Evolutionary conservation across 2,888 invertebrate genomes (phyloP), one percentile per base, ranked within the genome.

Genomic region (Hemistola chrysoprasaria): DNA sequence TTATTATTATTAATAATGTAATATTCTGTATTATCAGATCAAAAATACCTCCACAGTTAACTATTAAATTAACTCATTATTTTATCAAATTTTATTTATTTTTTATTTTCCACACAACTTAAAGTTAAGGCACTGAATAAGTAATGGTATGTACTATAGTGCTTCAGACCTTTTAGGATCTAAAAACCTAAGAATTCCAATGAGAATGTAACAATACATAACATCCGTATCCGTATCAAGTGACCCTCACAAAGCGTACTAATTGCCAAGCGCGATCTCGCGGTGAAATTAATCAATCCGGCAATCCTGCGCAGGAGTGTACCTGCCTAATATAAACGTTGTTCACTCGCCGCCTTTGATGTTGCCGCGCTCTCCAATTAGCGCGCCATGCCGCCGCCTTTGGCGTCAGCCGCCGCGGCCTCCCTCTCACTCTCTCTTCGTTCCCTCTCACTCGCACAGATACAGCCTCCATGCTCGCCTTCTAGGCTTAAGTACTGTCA

Each of bases 281-380:
- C 72, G 61, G 72, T 72, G 72, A 77, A 85, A 84, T 86, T 86
- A 85, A 86, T 86, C 84, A 85, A 81, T 77, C 73, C 25, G 7
- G 16, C 32, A 24, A 32, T 35, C 64, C 51, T 63, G 65, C 68
- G 51, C 54, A 57, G 51, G 56, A 65, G 65, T 71, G 71, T 78
- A 78, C 78, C 78, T 78, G 77, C 76, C 78, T 82, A 85, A 85
- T 86, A 85, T 86, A 86, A 85, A 86, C 83, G 88, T 86, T 77
- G 84, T 60, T 63, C 55, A 70, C 59, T 58, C 81, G 79, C 83
- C 73, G 65, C 50, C 81, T 88, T 88, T 88, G 87, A 85, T 75
- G 74, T 76, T 65, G 69, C 71, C 70, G 77, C 75, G 69, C 72
- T 76, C 85, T 85, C 88, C 88, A 88, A 88, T 88, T 88, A 88